Base-by-base conservation (phyloP, 2,797 vertebrate species). In the Sarcoramphus papa region DNA sequence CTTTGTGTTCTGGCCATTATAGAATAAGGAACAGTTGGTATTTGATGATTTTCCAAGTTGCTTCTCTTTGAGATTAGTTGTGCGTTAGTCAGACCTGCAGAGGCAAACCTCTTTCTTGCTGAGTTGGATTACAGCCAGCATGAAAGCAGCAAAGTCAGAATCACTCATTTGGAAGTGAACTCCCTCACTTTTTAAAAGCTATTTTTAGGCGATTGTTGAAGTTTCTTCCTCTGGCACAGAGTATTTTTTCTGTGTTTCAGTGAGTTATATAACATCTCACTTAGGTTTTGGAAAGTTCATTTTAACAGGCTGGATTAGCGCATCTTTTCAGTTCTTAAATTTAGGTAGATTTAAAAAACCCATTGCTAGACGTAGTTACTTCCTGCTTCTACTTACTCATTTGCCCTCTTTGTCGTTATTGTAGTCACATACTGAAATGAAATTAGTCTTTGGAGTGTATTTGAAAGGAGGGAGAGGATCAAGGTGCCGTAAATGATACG, bases 1-100 rank as follows among this genome's bases (percentile, higher is more conserved):
- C 91, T 85, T 93, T 85, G 35, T 81, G 51, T 86, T 88, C 72
- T 85, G 31, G 7, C 41, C 5, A 1, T 81, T 91, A 9, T 0
- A 77, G 56, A 87, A 63, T 84, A 72, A 85, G 57, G 40, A 93
- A 35, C 14, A 90, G 68, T 85, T 90, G 43, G 28, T 78, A 51
- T 41, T 82, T 81, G 70, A 50, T 96, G 47, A 75, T 95, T 94
- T 94, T 93, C 65, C 63, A 84, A 21, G 73, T 82, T 41, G 21
- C 45, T 91, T 88, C 67, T 90, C 22, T 85, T n/a, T 84, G 70
- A 95, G 87, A 82, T 93, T 16, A 76, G 45, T 56, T 94, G 64
- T 85, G n/a, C 11, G 4, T 67, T 92, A 90, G 51, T 64, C 56
- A 91, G 76, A 79, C 43, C 35, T 92, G 70, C 28, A 23, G 24